Percentiles rank a stretch among this genome's conserved stretches.
These are phyloP conservation scores for Mus musculus DNA, from an alignment of 2,113 vertebrate genomes.

Conservation along the genomic window DNA sequence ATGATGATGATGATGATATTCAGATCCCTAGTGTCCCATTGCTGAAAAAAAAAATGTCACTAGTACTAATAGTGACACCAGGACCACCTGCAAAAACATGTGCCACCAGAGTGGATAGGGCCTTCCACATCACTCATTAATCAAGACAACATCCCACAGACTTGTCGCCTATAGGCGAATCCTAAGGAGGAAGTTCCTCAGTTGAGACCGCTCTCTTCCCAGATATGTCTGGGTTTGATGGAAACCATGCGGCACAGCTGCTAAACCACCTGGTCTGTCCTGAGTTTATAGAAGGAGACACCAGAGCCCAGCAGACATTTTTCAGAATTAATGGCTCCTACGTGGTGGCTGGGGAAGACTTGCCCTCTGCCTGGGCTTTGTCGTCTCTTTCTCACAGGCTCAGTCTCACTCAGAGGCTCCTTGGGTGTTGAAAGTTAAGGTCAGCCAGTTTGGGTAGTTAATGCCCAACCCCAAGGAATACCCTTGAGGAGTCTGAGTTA, in stretches of 20 bases:
- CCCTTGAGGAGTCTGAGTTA: background rate
- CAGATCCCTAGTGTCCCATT: conserved; percentile 69
- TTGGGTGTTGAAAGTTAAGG: background rate
- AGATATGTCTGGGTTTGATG: background rate
- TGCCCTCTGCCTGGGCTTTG: background rate
- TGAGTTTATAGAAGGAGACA: background rate
- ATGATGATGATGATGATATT: no score
- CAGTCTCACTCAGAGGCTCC: background rate
- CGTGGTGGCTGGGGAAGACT: background rate
- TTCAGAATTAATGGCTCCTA: background rate
- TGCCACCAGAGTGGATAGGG: background rate
- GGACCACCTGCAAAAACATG: background rate
- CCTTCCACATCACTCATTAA: background rate
- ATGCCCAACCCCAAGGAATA: background rate
- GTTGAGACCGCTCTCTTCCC: background rate
- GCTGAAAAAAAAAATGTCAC: conserved; percentile 75
- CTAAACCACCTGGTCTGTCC: background rate
- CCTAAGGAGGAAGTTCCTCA: background rate
- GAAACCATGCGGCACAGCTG: background rate
- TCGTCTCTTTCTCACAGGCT: background rate
- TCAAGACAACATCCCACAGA: background rate
- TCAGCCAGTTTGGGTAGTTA: background rate
- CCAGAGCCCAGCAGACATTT: background rate
- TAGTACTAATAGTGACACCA: conserved; percentile 31
- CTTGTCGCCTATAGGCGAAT: background rate